Conservation (phyloP, 2,888 invertebrate genomes). For the Atethmia centrago region DNA sequence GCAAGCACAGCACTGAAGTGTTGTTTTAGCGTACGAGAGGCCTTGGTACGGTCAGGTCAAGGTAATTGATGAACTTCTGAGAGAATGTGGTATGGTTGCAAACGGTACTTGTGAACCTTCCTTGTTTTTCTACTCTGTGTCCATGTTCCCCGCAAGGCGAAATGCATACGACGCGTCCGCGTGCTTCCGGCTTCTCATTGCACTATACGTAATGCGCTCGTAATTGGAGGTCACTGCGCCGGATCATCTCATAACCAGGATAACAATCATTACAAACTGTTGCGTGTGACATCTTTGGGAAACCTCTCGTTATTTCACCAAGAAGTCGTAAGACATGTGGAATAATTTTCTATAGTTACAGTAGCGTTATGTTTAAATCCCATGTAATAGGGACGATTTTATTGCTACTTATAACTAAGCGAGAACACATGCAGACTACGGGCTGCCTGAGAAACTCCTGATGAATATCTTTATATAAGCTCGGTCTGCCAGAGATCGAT, state of each 20-base stretch:
- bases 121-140: neutral
- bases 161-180: constrained; percentile 40
- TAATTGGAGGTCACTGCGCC: constrained; percentile 51
- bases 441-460: neutral
- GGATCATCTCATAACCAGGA: constrained; percentile 37
- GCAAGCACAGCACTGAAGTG: neutral
- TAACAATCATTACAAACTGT: constrained; percentile 25
- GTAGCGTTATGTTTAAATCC: neutral
- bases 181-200: constrained; percentile 44
- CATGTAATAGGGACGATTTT: neutral
- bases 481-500: neutral
- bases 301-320: neutral
- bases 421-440: neutral
- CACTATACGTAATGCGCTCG: constrained; percentile 57
- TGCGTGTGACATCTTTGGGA: constrained; percentile 2
- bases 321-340: neutral
- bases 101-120: constrained; percentile 13
- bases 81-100: neutral
- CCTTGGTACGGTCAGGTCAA: neutral
- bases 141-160: constrained; percentile 39
- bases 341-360: neutral
- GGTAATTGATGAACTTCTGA: neutral
- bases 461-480: neutral
- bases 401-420: neutral
- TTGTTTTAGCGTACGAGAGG: neutral